Percentiles rank a stretch among this genome's conserved stretches.
These are phyloP conservation scores for Anas platyrhynchos DNA, from an alignment of 2,113 vertebrate species.

Conservation along the genomic window DNA sequence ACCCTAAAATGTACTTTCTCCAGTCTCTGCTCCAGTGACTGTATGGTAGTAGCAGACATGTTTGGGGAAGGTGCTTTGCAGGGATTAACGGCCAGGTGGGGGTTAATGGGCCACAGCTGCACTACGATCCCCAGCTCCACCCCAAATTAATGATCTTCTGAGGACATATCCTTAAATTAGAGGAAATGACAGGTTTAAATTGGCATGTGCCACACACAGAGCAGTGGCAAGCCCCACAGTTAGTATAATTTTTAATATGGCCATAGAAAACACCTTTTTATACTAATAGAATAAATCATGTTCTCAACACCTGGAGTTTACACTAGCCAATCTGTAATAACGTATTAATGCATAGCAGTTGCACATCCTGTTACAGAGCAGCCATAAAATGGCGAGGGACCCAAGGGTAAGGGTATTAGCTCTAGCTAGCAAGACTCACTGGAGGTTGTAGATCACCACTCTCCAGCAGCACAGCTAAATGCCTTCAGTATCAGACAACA, in stretches of 20 bases:
- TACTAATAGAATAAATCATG: slow-evolving; percentile 63
- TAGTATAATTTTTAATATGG: slow-evolving; percentile 52
- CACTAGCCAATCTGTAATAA: slow-evolving; percentile 55
- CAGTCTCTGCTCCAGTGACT: not conserved
- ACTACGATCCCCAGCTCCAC: slow-evolving; percentile 11
- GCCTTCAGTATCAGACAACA: not conserved
- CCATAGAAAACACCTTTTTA: slow-evolving; percentile 64
- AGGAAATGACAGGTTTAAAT: slow-evolving; percentile 66
- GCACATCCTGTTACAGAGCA: slow-evolving; percentile 57
- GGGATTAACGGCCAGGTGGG: slow-evolving; percentile 23
- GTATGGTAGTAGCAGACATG: not conserved
- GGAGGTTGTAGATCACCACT: not conserved
- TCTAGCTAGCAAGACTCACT: not conserved
- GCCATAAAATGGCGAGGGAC: slow-evolving; percentile 48
- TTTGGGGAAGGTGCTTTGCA: slow-evolving; percentile 12
- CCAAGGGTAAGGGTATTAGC: slow-evolving; percentile 34
- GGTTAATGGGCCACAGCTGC: slow-evolving; percentile 51
- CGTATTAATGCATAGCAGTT: slow-evolving; percentile 62
- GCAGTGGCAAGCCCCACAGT: slow-evolving; percentile 47
- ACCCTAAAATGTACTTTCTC: not conserved
- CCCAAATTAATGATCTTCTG: slow-evolving; percentile 52
- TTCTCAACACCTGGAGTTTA: slow-evolving; percentile 69
- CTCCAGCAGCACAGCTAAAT: not conserved
- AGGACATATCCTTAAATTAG: slow-evolving; percentile 53
- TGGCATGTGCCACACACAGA: slow-evolving; percentile 57